Base-by-base conservation (phyloP, 1,140 invertebrate species). In the Lucilia cuprina region DNA sequence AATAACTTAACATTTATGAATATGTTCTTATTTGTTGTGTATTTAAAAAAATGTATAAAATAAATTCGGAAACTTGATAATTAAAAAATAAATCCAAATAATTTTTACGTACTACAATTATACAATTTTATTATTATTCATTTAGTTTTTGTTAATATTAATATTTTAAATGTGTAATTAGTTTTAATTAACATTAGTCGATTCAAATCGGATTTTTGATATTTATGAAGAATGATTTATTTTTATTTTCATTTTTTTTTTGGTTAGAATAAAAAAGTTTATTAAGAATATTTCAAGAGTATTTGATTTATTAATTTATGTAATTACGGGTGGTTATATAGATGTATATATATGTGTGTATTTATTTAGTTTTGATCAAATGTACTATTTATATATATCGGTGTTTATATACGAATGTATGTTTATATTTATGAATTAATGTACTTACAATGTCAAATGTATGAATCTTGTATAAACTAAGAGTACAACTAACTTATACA, bases 221-320 rank as follows among this genome's bases (percentile, higher is more conserved):
- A 55, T 55, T 55, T 55, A 41, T 41, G 41, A 41, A 55, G 50
- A 55, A 55, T 17, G 50, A 7, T 12, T 41, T 41, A 5, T 41
- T 41, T 55, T 30, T 30, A 30, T 1, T 30, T 2, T 30, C 3
- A 30, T 30, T 30, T 2, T 30, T 2, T 55, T 12, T 55, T 55
- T 55, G 50, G n/a, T n/a, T 55, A 55, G 50, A 55, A 55, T 55
- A 55, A 55, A 55, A 55, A 55, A 55, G 13, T 55, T 41, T 14
- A 55, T 55, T 55, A 77, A 77, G 41, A 41, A 77, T 77, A 77
- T 77, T 77, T n/a, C 7, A 41, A 41, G 34, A 41, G n/a, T 41
- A 77, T 77, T 77, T 21, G 7, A 35, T 41, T 13, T 41, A 3
- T 77, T 13, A 34, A 5, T 41, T 8, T 77, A 35, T 77, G 34